These are phyloP conservation scores for Margaritifera margaritifera DNA, from an alignment of 2,888 invertebrate genomes.

Conservation along the genomic window DNA sequence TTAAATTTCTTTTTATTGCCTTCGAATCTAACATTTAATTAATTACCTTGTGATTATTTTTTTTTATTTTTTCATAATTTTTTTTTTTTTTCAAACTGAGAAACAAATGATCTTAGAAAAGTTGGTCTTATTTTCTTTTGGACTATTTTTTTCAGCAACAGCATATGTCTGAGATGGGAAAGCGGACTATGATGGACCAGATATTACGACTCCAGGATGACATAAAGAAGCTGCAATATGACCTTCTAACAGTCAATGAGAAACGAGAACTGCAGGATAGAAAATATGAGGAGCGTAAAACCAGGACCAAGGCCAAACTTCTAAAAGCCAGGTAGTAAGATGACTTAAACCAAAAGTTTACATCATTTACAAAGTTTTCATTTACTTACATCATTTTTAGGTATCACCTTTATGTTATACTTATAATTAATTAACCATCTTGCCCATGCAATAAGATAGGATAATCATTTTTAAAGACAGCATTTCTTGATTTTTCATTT, in stretches of 20 bases:
- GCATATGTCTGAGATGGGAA: constrained; percentile 56
- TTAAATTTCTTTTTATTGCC: too few species aligned
- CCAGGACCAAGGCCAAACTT: constrained; percentile 61
- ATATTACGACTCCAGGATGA: constrained; percentile 59
- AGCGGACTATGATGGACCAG: constrained; percentile 60
- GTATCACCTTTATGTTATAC: too few species aligned
- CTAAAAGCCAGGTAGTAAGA: constrained; percentile 58
- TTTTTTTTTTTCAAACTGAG: background rate
- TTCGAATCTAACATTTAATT: too few species aligned
- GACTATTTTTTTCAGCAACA: constrained; percentile 39
- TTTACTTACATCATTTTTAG: too few species aligned
- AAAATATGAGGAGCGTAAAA: constrained; percentile 62
- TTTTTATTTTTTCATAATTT: background rate
- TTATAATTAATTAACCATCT: too few species aligned
- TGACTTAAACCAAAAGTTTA: background rate
- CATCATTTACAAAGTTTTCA: too few species aligned
- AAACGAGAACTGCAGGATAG: constrained; percentile 57
- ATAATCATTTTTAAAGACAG: too few species aligned
- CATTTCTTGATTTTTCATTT: too few species aligned
- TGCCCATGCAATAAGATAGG: too few species aligned
- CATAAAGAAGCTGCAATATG: constrained; percentile 61
- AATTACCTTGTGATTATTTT: background rate
- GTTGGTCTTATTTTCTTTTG: background rate
- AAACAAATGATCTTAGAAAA: background rate
- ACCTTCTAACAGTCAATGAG: constrained; percentile 58